Evolutionary conservation across 1,140 invertebrate species (phyloP).

Genomic region (Pseudomyrmex sp.): DNA sequence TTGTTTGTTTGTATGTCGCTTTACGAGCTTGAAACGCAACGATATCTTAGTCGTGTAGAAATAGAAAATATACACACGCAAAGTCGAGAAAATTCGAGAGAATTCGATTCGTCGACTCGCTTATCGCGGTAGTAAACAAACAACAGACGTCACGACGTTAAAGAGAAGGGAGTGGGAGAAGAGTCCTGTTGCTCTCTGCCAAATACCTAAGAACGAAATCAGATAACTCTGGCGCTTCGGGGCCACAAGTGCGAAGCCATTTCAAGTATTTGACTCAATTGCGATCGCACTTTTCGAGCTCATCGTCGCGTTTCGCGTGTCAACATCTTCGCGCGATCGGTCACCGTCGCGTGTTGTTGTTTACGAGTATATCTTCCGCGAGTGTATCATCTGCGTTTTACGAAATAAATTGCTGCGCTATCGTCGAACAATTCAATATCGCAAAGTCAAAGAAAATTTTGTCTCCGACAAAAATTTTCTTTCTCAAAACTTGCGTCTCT

Average conservation of each 20-base stretch:
- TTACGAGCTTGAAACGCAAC: too few species aligned
- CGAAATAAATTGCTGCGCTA: too few species aligned
- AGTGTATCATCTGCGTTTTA: too few species aligned
- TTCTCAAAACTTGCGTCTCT: neutral
- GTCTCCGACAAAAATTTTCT: neutral
- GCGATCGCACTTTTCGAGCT: slow-evolving; percentile 15
- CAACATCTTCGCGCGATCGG: neutral
- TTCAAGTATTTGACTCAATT: slow-evolving; percentile 61
- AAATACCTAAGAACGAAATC: slow-evolving; percentile 74
- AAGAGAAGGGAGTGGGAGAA: neutral
- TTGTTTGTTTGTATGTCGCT: too few species aligned
- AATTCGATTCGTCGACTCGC: slow-evolving; percentile 75
- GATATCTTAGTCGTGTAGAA: too few species aligned
- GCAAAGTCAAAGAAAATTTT: too few species aligned
- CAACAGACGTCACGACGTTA: slow-evolving; percentile 69
- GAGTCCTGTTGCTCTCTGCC: slow-evolving; percentile 69
- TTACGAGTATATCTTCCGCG: too few species aligned
- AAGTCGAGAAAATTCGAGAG: slow-evolving; percentile 10
- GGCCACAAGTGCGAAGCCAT: slow-evolving; percentile 79
- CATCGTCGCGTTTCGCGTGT: neutral
- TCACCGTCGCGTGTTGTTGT: neutral
- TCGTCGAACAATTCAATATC: too few species aligned
- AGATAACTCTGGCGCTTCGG: slow-evolving; percentile 73
- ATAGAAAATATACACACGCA: too few species aligned
- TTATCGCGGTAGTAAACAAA: slow-evolving; percentile 67